Base-by-base conservation (phyloP, 2,797 vertebrate genomes). In the Intellagama lesueurii region DNA sequence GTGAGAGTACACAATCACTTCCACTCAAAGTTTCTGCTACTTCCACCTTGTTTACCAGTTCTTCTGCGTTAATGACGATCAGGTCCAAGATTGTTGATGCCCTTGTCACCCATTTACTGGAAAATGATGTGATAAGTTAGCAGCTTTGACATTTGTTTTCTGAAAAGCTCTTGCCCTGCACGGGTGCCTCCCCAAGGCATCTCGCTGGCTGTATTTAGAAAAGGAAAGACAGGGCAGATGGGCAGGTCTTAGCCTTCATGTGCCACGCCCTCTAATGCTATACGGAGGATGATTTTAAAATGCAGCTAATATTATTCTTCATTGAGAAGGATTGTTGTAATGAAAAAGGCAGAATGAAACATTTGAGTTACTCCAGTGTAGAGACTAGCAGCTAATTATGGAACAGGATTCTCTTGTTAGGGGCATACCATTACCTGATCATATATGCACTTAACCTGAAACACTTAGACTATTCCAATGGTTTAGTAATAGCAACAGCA, bases 241-340 rank as follows among this genome's bases (percentile, higher is more conserved):
- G 66, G 47, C 56, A 19, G 16, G 60, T 32, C 16, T 0, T 11
- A 1, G 0, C 0, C 66, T 11, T 79, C 22, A 9, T 87, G 7
- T 87, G 26, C 16, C 79, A 72, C 52, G 28, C 35, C 32, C 4
- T 32, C 7, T 79, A 32, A 77, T 69, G 44, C 8, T n/a, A n/a
- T 40, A 28, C 9, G 26, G 28, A 32, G 60, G 60, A 22, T 17
- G 60, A 64, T 11, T 52, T 16, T 60, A 3, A 24, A 44, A 60
- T 35, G 14, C 1, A 14, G 0, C 0, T 0, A 26, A 64, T 81
- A 78, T 85, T 56, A n/a, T 66, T 81, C 75, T 70, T 88, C 4
- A 0, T 9, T 2, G 7, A 14, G 1, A 30, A 26, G 49, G 1
- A 52, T 30, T 76, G 7, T 28, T 12, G 0, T 26, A 28, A 26